Evolutionary conservation across 2,797 vertebrate genomes (phyloP), one percentile per base, ranked within the genome.

Genomic region (Chloroceryle inda): DNA sequence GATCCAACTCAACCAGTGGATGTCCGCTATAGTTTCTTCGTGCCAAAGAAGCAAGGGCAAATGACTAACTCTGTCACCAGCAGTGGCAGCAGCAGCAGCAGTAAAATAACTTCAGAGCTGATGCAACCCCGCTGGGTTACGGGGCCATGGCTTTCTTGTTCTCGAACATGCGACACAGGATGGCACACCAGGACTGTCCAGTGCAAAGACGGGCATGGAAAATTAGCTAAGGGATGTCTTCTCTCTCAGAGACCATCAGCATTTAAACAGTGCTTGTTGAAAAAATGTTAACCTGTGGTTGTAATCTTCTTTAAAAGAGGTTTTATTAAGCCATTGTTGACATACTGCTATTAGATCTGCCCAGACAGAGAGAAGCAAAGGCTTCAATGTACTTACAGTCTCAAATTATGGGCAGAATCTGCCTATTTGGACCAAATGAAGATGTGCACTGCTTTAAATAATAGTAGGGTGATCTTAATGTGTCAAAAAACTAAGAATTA

Each of bases 151-250:
- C 99, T 99, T 76, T 98, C 98, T 76, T 99, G 99, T 92, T 99
- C 99, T 83, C 98, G 99, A 98, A 99, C 99, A 92, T 99, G 99
- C 83, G 99, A 99, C 97, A 99, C 98, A 3, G 99, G 99, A 74
- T 99, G 99, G 99, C 99, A 99, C 97, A 99, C 99, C 88, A 99
- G 99, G 97, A 99, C 99, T 29, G 99, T 99, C 69, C 99, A 99
- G 95, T 99, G 99, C 95, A 99, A 99, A 96, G 99, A 99, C 8
- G 97, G 89, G 11, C 98, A 98, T 26, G 98, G 98, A n/a, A 99
- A 99, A 85, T 96, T 99, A 95, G 98, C 99, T 12, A 99, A 99
- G 96, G 98, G 98, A 33, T 99, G 99, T 91, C 84, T 97, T 47
- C 98, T 99, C 61, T 96, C 97, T 27, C 97, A 98, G 81, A 98